These are phyloP conservation scores for Psylliodes chrysocephalus DNA, from an alignment of 2,888 invertebrate species.

Conservation along the genomic window DNA sequence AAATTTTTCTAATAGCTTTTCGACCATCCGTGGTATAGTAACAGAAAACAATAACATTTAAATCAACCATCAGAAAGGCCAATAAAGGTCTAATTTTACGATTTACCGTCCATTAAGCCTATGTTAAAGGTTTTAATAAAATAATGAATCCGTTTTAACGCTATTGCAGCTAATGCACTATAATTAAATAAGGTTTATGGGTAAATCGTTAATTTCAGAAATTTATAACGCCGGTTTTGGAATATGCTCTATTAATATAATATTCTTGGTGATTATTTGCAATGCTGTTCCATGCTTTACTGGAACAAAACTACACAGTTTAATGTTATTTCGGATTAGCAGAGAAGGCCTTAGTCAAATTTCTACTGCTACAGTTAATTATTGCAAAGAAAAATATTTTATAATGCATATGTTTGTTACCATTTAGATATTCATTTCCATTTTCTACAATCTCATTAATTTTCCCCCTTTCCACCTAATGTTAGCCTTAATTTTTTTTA, in stretches of 20 bases:
- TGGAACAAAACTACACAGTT: conserved; percentile 1
- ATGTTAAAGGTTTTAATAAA: conserved; percentile 18
- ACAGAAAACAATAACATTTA: conserved; percentile 7
- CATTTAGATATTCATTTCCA: too few species aligned
- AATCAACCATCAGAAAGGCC: conserved; percentile 15
- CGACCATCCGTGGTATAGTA: too few species aligned
- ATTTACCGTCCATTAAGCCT: conserved; percentile 18
- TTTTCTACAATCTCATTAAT: too few species aligned
- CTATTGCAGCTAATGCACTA: conserved; percentile 25
- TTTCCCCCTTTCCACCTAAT: too few species aligned
- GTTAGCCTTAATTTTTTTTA: too few species aligned
- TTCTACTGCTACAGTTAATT: too few species aligned
- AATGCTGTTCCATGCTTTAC: neutral
- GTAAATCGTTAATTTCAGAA: conserved; percentile 25
- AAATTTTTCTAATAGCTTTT: too few species aligned
- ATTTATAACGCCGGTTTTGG: conserved; percentile 18
- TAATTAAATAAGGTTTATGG: conserved; percentile 29
- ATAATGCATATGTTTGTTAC: too few species aligned
- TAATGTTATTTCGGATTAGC: too few species aligned
- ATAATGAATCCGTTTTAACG: conserved; percentile 13
- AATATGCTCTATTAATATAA: conserved; percentile 19
- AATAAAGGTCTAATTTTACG: conserved; percentile 18
- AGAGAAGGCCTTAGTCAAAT: too few species aligned
- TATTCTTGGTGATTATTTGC: conserved; percentile 19
- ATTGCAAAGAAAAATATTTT: too few species aligned